These are phyloP conservation scores for Acanthosepion lycidas DNA, from an alignment of 2,888 invertebrate genomes.

Conservation along the genomic window DNA sequence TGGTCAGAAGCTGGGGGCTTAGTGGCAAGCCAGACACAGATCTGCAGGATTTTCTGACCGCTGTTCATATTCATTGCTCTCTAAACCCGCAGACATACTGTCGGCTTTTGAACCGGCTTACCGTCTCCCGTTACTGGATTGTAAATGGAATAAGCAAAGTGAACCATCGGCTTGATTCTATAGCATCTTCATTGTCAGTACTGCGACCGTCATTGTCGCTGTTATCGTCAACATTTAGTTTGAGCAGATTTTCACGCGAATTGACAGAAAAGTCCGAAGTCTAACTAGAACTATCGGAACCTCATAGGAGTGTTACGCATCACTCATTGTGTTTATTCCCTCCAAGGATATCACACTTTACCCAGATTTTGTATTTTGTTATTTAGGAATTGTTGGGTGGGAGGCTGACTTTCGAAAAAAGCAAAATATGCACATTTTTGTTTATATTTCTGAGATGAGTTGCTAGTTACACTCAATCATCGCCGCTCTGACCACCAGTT, in stretches of 20 bases:
- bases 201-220: background rate
- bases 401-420: too few relatives aligned
- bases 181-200: background rate
- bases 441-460: too few relatives aligned
- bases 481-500: too few relatives aligned
- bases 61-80: background rate
- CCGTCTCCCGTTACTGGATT: conserved; percentile 12
- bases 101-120: background rate
- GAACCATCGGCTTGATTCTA: background rate
- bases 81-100: background rate
- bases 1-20: conserved; percentile 8
- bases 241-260: background rate
- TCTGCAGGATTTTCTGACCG: background rate
- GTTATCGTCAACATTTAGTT: background rate
- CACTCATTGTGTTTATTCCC: background rate
- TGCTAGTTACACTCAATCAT: too few relatives aligned
- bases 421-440: too few relatives aligned
- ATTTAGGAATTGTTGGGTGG: too few relatives aligned
- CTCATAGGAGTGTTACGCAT: background rate
- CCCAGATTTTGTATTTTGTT: too few relatives aligned
- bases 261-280: background rate
- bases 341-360: too few relatives aligned
- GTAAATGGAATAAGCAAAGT: background rate
- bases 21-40: conserved; percentile 9
- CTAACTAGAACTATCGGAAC: background rate